A percentile compares a stretch with the other conserved stretches of the same genome.
Evolutionary conservation across 2,797 vertebrate species (phyloP).

Genomic region (Thamnophis elegans): DNA sequence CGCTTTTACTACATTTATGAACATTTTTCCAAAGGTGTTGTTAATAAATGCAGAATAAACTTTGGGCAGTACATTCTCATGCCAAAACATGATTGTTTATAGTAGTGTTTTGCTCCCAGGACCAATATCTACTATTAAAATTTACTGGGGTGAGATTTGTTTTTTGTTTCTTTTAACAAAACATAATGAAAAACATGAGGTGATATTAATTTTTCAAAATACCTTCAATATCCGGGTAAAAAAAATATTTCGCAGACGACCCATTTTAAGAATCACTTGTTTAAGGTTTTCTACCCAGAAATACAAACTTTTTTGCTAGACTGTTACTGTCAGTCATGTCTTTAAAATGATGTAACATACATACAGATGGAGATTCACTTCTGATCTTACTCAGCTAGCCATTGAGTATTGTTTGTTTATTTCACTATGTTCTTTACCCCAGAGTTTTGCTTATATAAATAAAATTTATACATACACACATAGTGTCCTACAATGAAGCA

Average conservation of each 20-base stretch:
- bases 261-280: neutral
- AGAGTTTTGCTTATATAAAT: neutral
- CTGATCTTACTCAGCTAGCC: neutral
- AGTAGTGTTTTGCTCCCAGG: neutral
- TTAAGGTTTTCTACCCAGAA: neutral
- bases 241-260: neutral
- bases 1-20: neutral
- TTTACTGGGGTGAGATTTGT: neutral
- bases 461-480: neutral
- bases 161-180: neutral
- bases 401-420: neutral
- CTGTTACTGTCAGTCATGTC: neutral
- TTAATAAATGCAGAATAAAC: neutral
- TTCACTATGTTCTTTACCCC: neutral
- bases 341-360: neutral
- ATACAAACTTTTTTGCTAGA: neutral
- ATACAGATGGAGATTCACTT: neutral
- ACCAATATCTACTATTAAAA: neutral
- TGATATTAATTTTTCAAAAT: neutral
- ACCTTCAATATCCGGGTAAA: neutral
- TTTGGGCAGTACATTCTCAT: too few species aligned
- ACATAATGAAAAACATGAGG: neutral
- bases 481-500: neutral
- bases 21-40: neutral
- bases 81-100: neutral